Conservation (phyloP, 2,888 invertebrate genomes). For the Sarcophaga subvicina region DNA sequence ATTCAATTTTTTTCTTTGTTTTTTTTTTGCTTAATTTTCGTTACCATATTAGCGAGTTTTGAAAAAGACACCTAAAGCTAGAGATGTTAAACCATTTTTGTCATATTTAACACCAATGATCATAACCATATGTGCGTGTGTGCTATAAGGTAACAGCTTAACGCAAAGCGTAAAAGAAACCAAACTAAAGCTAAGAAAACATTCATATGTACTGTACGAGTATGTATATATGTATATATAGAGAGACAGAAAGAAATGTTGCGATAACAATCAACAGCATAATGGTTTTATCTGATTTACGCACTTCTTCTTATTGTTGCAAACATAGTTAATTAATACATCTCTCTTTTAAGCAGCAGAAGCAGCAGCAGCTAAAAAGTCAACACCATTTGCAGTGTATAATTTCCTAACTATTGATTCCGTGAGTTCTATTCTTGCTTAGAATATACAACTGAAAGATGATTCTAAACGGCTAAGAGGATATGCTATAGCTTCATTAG, state of each 20-base stretch:
- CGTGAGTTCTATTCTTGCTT: no score
- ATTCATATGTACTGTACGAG: background rate
- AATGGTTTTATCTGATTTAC: conserved; percentile 69
- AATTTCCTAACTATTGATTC: background rate
- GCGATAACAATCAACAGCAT: conserved; percentile 60
- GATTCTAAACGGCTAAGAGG: no score
- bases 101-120: conserved; percentile 66
- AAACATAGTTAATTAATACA: conserved; percentile 66
- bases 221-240: background rate
- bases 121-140: conserved; percentile 62
- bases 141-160: conserved; percentile 35
- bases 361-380: background rate
- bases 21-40: background rate
- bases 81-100: conserved; percentile 66
- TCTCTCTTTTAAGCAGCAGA: conserved; percentile 44
- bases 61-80: conserved; percentile 54
- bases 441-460: no score
- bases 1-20: background rate
- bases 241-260: conserved; percentile 44
- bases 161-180: conserved; percentile 5
- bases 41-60: conserved; percentile 56
- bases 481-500: no score
- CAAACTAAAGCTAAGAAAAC: background rate
- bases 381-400: background rate
- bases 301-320: conserved; percentile 60